Percentiles rank a stretch among this genome's conserved stretches.
Conservation (phyloP, 23 tunicate genomes). For the Trididemnum nubilum region DNA sequence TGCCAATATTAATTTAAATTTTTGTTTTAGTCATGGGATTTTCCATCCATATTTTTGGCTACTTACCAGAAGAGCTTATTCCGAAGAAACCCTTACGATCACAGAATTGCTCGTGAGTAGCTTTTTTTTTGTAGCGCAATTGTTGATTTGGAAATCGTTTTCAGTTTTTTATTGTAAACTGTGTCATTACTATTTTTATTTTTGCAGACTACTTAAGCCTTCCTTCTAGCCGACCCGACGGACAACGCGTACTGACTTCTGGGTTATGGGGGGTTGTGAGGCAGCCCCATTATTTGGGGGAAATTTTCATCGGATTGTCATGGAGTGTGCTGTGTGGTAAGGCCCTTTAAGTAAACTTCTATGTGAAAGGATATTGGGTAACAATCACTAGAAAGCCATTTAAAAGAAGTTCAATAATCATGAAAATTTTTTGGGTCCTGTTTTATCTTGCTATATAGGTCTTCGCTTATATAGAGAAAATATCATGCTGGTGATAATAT, state of each 20-base stretch:
- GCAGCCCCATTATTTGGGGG: slow-evolving; percentile 95
- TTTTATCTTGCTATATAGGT: no score
- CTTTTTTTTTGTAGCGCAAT: background rate
- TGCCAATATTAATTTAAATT: no score
- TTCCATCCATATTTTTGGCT: slow-evolving; percentile 38
- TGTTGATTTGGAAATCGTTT: background rate
- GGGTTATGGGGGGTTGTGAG: slow-evolving; percentile 89
- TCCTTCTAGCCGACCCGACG: slow-evolving; percentile 55
- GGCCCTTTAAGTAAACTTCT: no score
- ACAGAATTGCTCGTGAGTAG: slow-evolving; percentile 50
- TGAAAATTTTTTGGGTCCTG: no score
- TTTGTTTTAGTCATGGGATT: slow-evolving; percentile 31
- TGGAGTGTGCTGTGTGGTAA: slow-evolving; percentile 85
- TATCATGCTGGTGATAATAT: no score
- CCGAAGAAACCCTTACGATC: slow-evolving; percentile 80
- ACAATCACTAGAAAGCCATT: no score
- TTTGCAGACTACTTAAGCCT: slow-evolving; percentile 38
- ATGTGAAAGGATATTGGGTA: no score
- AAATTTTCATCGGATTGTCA: slow-evolving; percentile 70
- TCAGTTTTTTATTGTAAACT: no score
- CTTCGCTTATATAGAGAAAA: no score
- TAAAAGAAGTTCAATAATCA: no score
- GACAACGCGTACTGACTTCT: slow-evolving; percentile 60
- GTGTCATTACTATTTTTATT: no score
- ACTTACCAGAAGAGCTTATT: slow-evolving; percentile 64